These are phyloP conservation scores for Apocheima hispidaria DNA, from an alignment of 2,888 invertebrate genomes.

Conservation along the genomic window DNA sequence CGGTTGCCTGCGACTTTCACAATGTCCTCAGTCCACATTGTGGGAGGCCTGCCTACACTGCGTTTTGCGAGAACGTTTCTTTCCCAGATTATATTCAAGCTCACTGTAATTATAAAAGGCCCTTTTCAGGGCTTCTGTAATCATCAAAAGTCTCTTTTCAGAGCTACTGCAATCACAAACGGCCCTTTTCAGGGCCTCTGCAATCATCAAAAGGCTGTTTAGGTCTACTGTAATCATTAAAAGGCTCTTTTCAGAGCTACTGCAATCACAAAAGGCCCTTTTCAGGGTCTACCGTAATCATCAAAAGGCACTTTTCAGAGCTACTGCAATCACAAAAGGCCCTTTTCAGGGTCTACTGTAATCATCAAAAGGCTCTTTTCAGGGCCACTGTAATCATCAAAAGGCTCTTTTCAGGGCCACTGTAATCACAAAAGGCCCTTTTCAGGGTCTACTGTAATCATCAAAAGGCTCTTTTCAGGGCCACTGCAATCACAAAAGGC, in stretches of 20 bases:
- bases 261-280: constrained; percentile 35
- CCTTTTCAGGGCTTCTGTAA: not conserved
- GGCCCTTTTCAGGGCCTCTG: constrained; percentile 13
- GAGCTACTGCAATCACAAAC: constrained; percentile 24
- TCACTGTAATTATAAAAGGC: constrained; percentile 11
- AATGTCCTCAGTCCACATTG: no score
- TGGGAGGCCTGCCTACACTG: no score
- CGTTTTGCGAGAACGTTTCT: no score
- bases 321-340: not conserved
- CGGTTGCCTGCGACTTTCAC: no score
- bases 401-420: constrained; percentile 37
- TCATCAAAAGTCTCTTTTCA: constrained; percentile 9
- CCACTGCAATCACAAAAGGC: constrained; percentile 2
- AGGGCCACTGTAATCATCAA: constrained; percentile 21
- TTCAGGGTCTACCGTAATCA: constrained; percentile 36
- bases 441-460: not conserved
- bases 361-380: constrained; percentile 1
- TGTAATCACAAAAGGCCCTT: constrained; percentile 8
- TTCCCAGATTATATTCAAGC: constrained; percentile 40
- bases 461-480: constrained; percentile 13
- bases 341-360: not conserved
- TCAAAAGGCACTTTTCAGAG: constrained; percentile 24
- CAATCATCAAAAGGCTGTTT: constrained; percentile 8
- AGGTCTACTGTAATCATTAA: constrained; percentile 22
- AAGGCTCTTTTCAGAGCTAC: constrained; percentile 17